Evolutionary conservation across 2,113 vertebrate species (phyloP).

Genomic region (Phoxinus phoxinus): DNA sequence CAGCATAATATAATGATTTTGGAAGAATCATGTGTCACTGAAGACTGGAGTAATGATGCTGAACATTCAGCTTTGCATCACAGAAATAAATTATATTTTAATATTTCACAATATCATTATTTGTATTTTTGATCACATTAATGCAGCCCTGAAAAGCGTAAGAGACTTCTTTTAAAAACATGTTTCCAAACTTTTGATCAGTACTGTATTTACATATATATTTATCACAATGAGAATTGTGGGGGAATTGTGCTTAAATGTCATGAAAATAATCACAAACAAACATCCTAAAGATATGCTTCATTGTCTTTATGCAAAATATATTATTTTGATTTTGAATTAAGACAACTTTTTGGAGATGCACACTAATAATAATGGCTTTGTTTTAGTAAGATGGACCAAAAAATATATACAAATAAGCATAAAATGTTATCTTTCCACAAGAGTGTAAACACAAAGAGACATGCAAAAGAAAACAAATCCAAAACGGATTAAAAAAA

Average conservation of each 20-base stretch:
- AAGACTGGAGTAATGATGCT: too few relatives aligned
- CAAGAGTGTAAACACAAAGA: neutral
- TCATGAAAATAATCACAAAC: neutral
- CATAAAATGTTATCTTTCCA: neutral
- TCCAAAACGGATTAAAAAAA: neutral
- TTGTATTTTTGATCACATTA: too few relatives aligned
- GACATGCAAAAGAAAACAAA: conserved; percentile 16
- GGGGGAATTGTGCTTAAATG: neutral
- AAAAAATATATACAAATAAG: neutral
- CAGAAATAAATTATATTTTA: too few relatives aligned
- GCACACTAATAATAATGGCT: neutral
- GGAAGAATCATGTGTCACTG: too few relatives aligned
- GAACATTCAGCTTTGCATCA: too few relatives aligned
- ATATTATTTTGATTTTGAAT: neutral
- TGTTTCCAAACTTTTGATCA: too few relatives aligned
- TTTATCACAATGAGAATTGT: neutral
- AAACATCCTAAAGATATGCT: neutral
- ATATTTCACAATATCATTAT: too few relatives aligned
- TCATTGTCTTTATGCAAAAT: conserved; percentile 5
- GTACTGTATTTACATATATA: too few relatives aligned
- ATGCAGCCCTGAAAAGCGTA: too few relatives aligned
- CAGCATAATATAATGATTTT: too few relatives aligned
- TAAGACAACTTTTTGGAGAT: neutral
- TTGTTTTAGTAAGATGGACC: conserved; percentile 8
- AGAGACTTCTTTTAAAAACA: too few relatives aligned